Base-by-base conservation (phyloP, 2,888 invertebrate genomes). In the Spatulosminthurus flaviceps region DNA sequence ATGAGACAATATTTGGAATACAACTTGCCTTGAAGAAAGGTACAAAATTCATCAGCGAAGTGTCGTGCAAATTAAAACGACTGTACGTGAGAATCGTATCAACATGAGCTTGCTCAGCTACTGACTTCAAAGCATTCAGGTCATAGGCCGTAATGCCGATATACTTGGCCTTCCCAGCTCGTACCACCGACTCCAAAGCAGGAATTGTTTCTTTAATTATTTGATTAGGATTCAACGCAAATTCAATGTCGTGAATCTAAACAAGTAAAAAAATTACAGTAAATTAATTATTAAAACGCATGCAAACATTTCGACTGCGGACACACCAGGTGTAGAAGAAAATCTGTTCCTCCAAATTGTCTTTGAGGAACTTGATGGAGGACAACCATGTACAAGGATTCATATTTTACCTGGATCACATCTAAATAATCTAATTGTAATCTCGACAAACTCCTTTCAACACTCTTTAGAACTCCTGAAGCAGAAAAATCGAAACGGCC, bases 221-320 rank as follows among this genome's bases (percentile, higher is more conserved):
- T 13, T 93, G 88, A 64, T 94, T 92, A 24, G 92, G 87, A 81
- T 91, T 92, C 7, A 93, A 91, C 26, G 0, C 95, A 94, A 87
- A 97, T 86, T 97, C 96, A 77, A 94, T 89, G 86, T 98, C 97
- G 86, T 97, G 97, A n/a, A 97, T 91, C 95, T 97, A 28, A 4
- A 73, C 28, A 2, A 22, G 21, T 22, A 41, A 71, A 22, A 71
- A 34, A 29, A 28, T 19, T 13, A 19, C 29, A 9, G 26, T 11
- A 19, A 19, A 69, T 69, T 21, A 61, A n/a, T n/a, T n/a, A n/a
- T n/a, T 60, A 60, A 21, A 60, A 21, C n/a, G 19, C n/a, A n/a
- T n/a, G n/a, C n/a, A n/a, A n/a, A n/a, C n/a, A n/a, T n/a, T n/a
- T n/a, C n/a, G n/a, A n/a, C n/a, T n/a, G n/a, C n/a, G n/a, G n/a